Percentiles rank a stretch among this genome's conserved stretches.
Evolutionary conservation across 2,113 vertebrate species (phyloP).

Genomic region (Salvelinus alpinus): DNA sequence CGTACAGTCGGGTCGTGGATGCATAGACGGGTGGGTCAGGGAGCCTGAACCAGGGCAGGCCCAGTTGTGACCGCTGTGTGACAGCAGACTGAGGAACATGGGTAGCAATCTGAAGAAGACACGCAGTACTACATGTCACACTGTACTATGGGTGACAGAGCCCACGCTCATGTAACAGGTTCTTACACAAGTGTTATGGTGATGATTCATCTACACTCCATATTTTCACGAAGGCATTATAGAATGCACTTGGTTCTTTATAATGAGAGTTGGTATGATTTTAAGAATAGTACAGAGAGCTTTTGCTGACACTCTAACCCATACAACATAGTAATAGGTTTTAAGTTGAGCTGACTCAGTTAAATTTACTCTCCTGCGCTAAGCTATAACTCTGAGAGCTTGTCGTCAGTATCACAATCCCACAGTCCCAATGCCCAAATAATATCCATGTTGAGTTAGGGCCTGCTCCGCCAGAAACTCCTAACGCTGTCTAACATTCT

Average conservation of each 20-base stretch:
- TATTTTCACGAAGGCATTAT: too few relatives aligned
- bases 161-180: too few relatives aligned
- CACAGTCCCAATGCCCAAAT: slow-evolving; percentile 1
- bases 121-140: not conserved
- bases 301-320: not conserved
- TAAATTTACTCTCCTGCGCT: not conserved
- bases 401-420: not conserved
- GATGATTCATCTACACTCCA: too few relatives aligned
- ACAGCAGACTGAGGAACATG: not conserved
- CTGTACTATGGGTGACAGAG: not conserved
- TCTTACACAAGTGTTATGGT: too few relatives aligned
- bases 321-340: too few relatives aligned
- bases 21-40: slow-evolving; percentile 10
- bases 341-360: not conserved
- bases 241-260: too few relatives aligned
- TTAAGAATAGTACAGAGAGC: not conserved
- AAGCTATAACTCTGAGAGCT: too few relatives aligned
- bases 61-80: slow-evolving; percentile 20
- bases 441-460: too few relatives aligned
- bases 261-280: too few relatives aligned
- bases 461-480: not conserved
- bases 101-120: not conserved
- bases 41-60: not conserved
- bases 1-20: slow-evolving; percentile 18
- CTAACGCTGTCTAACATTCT: slow-evolving; percentile 9